Base-by-base conservation (phyloP, 2,113 vertebrate species). In the Cyphomyrus discorhynchus region DNA sequence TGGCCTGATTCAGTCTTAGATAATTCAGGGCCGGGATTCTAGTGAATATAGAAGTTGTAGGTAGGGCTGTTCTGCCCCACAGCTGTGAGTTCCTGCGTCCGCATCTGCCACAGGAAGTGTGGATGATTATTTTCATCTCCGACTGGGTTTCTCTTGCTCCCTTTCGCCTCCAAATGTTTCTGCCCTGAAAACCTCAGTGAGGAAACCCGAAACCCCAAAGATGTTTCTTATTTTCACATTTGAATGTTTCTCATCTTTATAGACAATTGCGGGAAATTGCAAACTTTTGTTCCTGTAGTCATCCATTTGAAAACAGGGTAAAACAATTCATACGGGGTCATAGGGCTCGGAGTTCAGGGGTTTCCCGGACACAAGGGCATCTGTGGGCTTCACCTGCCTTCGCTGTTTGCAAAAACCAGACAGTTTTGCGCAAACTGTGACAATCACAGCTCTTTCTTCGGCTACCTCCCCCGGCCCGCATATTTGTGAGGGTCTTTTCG, bases 211-310 rank as follows among this genome's bases (percentile, higher is more conserved):
- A 90, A 89, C 53, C 56, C 9, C 21, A 88, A 90, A 92, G 87
- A 91, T 92, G 91, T 91, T 92, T 92, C 66, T 87, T 2, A 46
- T 93, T 93, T 90, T 89, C 83, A 50, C 19, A 90, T 53, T 35
- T 31, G 49, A 84, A 85, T 39, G 17, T 70, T 86, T 74, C 10
- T n/a, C n/a, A n/a, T n/a, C n/a, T 82, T 86, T 53, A 53, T 15
- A 83, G 46, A 84, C 52, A 46, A 86, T 93, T 77, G 87, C 39
- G 82, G 77, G 27, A 89, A 86, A 90, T 49, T 91, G 91, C 52
- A 77, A 19, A 45, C 84, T 84, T 82, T 92, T 45, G 35, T 87
- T 87, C 80, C 39, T 58, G 39, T 85, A 82, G 82, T 86, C 62
- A 86, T 49, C 58, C 84, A 52, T 85, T 45, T 19, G 13, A 27